phyloP scores from a whole-genome alignment of 2,113 vertebrate genomes.

The Eptesicus fuscus region DNA sequence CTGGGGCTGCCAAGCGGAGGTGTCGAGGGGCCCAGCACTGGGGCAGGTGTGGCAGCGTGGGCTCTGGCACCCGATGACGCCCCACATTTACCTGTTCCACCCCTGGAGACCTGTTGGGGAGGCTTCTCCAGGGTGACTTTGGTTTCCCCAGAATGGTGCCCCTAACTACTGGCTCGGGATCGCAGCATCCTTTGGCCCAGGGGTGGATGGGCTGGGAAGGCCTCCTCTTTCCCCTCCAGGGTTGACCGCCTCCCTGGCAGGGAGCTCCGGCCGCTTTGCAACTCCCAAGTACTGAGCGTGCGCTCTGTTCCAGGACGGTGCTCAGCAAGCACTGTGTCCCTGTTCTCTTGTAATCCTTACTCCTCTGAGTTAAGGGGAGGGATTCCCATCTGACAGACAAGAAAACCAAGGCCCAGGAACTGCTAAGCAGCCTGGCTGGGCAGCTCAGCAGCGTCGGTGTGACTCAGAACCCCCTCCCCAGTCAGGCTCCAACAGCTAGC shows the following conservation, averaged over 20 bases:
- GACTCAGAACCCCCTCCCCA: background rate
- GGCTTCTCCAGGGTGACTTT: constrained; percentile 29
- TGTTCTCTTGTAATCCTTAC: background rate
- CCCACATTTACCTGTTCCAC: background rate
- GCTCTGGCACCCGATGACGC: background rate
- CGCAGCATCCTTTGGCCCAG: background rate
- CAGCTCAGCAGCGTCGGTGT: background rate
- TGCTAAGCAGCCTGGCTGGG: background rate
- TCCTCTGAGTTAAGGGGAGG: background rate
- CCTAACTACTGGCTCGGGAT: background rate
- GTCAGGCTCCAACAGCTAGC: background rate
- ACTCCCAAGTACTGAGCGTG: background rate
- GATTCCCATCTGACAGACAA: background rate
- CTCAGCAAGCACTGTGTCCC: background rate
- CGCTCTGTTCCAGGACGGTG: background rate
- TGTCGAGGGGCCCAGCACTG: background rate
- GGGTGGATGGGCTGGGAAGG: constrained; percentile 6
- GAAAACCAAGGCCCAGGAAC: background rate
- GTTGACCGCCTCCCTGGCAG: background rate
- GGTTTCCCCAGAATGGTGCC: background rate
- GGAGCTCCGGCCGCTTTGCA: background rate
- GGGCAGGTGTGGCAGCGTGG: background rate
- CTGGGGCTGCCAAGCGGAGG: background rate
- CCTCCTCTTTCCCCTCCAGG: background rate
- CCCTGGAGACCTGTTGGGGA: background rate